Percentiles rank a stretch among this genome's conserved stretches.
Evolutionary conservation across 2,797 vertebrate species (phyloP).

Genomic region (Neosalanx taihuensis): DNA sequence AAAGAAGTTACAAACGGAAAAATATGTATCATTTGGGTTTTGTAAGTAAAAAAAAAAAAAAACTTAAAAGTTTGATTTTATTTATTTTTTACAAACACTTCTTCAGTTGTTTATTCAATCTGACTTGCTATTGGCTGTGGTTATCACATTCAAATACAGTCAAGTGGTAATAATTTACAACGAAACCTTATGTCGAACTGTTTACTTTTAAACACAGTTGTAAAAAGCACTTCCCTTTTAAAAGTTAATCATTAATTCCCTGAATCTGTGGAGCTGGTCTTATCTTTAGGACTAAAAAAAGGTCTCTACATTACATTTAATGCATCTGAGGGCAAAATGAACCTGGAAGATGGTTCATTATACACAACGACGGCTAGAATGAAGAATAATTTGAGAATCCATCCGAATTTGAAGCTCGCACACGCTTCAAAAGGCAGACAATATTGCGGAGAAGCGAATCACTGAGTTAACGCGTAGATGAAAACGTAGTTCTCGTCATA

Average conservation of each 20-base stretch:
- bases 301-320: background rate
- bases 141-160: conserved; percentile 23
- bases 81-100: too few species aligned
- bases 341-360: background rate
- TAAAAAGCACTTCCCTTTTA: conserved; percentile 24
- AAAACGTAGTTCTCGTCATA: too few species aligned
- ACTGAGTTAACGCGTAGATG: too few species aligned
- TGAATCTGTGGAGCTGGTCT: conserved; percentile 3
- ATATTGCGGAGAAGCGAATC: too few species aligned
- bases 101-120: background rate
- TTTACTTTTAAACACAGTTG: background rate
- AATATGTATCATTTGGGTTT: background rate
- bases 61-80: background rate
- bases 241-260: conserved; percentile 49
- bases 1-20: conserved; percentile 4
- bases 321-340: background rate
- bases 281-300: conserved; percentile 7
- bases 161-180: background rate
- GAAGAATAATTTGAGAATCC: too few species aligned
- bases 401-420: too few species aligned
- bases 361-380: too few species aligned
- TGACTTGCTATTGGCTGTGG: conserved; percentile 5
- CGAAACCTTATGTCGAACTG: conserved; percentile 2
- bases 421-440: too few species aligned
- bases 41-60: background rate